Evolutionary conservation across 1,140 invertebrate genomes (phyloP).

Genomic region (Marisa cornuarietis): DNA sequence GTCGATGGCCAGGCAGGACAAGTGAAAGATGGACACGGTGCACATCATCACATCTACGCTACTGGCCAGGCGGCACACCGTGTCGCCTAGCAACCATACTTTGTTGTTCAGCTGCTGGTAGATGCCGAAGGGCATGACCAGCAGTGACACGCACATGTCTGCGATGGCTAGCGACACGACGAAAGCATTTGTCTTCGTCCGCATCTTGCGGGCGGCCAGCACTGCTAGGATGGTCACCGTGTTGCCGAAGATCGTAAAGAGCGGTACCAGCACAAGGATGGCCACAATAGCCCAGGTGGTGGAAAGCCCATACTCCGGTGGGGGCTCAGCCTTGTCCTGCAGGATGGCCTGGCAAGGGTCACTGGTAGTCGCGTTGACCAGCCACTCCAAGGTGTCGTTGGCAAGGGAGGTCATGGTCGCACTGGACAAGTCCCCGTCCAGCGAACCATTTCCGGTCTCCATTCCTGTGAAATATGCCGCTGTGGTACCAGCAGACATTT

Average conservation of each 20-base stretch:
- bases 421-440: neutral
- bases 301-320: slow-evolving; percentile 29
- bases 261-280: slow-evolving; percentile 49
- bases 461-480: neutral
- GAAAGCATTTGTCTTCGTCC: slow-evolving; percentile 93
- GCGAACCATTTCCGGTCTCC: neutral
- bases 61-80: slow-evolving; percentile 97
- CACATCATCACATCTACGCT: slow-evolving; percentile 99
- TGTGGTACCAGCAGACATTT: slow-evolving; percentile 3
- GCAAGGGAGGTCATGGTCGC: neutral
- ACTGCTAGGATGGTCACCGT: slow-evolving; percentile 91
- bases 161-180: slow-evolving; percentile 93
- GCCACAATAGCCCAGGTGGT: slow-evolving; percentile 31
- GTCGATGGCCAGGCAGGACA: slow-evolving; percentile 97
- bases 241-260: slow-evolving; percentile 74
- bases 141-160: slow-evolving; percentile 85
- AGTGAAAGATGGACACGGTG: slow-evolving; percentile 96
- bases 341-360: slow-evolving; percentile 28
- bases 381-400: slow-evolving; percentile 4
- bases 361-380: slow-evolving; percentile 4
- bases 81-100: slow-evolving; percentile 92
- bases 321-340: slow-evolving; percentile 37
- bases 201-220: slow-evolving; percentile 71
- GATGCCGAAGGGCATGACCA: slow-evolving; percentile 78
- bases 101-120: slow-evolving; percentile 72